phyloP scores from a whole-genome alignment of 2,113 vertebrate species.

The Pungitius pungitius region DNA sequence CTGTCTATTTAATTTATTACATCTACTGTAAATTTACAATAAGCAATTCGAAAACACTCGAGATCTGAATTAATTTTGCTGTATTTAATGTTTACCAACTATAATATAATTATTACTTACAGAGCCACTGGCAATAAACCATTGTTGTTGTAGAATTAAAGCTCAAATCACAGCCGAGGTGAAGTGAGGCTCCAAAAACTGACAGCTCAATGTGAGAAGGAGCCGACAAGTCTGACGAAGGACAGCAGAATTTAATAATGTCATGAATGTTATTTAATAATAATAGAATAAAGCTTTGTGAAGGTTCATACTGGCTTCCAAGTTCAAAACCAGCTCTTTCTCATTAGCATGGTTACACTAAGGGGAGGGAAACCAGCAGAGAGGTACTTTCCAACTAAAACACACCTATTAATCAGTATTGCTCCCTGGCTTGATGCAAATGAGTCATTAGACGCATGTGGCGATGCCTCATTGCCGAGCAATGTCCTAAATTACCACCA shows the following conservation, averaged over 20 bases:
- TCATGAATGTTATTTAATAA: too few species aligned
- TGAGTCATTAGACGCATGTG: slow-evolving; percentile 77
- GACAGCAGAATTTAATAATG: neutral
- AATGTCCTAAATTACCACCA: slow-evolving; percentile 75
- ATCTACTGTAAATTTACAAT: slow-evolving; percentile 2
- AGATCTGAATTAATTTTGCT: neutral
- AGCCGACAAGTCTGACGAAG: neutral
- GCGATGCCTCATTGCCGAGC: slow-evolving; percentile 74
- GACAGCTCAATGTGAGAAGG: neutral
- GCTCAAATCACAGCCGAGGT: neutral
- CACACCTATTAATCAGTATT: slow-evolving; percentile 77
- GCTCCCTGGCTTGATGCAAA: slow-evolving; percentile 70
- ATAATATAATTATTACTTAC: neutral
- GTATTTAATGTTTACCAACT: slow-evolving; percentile 4
- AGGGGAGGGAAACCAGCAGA: slow-evolving; percentile 52
- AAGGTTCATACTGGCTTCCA: neutral
- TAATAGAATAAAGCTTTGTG: slow-evolving; percentile 11
- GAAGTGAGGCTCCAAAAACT: neutral
- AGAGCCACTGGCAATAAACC: neutral
- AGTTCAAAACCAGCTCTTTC: neutral
- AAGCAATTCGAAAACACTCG: neutral
- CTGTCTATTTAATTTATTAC: neutral
- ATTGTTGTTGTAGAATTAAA: neutral
- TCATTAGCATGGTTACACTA: slow-evolving; percentile 46
- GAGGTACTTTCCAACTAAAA: slow-evolving; percentile 66